Base-by-base conservation (phyloP, 35 echinoderm and acorn worm genomes). In the Apostichopus parvimensis region DNA sequence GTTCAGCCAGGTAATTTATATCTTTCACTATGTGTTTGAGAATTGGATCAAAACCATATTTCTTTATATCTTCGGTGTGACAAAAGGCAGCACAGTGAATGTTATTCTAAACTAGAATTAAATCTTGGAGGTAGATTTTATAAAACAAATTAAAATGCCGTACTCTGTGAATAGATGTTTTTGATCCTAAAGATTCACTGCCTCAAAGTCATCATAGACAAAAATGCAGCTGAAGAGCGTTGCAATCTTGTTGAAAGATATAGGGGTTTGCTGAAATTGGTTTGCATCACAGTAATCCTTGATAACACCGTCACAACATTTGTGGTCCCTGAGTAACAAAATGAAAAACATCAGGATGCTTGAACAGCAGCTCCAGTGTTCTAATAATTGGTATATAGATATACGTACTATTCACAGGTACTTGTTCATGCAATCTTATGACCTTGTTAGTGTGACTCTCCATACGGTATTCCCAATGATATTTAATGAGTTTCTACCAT, bases 21-120 rank as follows among this genome's bases (percentile, higher is more conserved):
- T 93, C 86, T 62, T 88, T 79, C 6, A 87, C 92, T 78, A 89
- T 72, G 9, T 88, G 92, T 59, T 93, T 57, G 4, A 93, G 57
- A 60, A 89, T 93, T 45, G 1, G 34, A 45, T 45, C 34, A 45
- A 45, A 45, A 0, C 34, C 34, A 45, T 45, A 45, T 45, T 45
- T 45, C 34, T 45, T 45, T 45, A 45, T 4, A 45, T 45, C 34
- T 45, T 45, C 3, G 3, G 34, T 56, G 86, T 88, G 76, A 73
- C 86, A 89, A 68, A 93, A 76, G 56, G 92, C 92, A 77, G 82
- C 71, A 92, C 34, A 45, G 34, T 45, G 34, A 45, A 45, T 45
- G 34, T 45, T 45, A 45, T 45, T 45, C 34, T 28, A 45, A 82
- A 53, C 4, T 84, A 1, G 79, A 92, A 92, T 86, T 92, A 54